A percentile compares a stretch with the other conserved stretches of the same genome.
These are phyloP conservation scores for Enteromius paludinosus DNA, from an alignment of 2,797 vertebrate genomes.

Conservation along the genomic window DNA sequence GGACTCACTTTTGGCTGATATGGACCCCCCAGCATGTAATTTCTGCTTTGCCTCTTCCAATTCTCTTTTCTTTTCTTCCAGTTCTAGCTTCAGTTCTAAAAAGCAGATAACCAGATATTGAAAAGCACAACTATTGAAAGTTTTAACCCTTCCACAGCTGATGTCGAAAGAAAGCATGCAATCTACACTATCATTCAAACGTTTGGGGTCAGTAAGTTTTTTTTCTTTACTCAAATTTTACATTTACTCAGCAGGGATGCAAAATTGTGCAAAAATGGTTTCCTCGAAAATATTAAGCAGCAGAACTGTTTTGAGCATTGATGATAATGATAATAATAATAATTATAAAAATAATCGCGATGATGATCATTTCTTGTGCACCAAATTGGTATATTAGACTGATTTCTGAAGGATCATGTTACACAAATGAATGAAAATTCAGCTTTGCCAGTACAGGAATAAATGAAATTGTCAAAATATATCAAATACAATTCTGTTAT, in stretches of 20 bases:
- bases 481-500: not conserved
- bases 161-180: not conserved
- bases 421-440: not conserved
- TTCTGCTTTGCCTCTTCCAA: constrained; percentile 53
- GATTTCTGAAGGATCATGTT: not conserved
- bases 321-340: not conserved
- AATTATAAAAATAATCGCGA: not conserved
- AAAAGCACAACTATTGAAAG: not conserved
- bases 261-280: no score
- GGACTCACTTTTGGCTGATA: constrained; percentile 22
- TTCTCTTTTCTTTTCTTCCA: constrained; percentile 57
- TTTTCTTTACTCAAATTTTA: not conserved
- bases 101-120: constrained; percentile 19
- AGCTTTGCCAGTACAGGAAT: not conserved
- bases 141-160: not conserved
- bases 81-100: constrained; percentile 55
- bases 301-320: not conserved
- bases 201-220: not conserved
- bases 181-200: not conserved
- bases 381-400: not conserved
- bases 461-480: not conserved
- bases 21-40: constrained; percentile 18
- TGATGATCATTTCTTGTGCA: not conserved
- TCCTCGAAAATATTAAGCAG: not conserved
- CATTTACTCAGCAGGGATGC: not conserved